phyloP scores from a whole-genome alignment of 2,113 vertebrate species.

The Upupa epops region DNA sequence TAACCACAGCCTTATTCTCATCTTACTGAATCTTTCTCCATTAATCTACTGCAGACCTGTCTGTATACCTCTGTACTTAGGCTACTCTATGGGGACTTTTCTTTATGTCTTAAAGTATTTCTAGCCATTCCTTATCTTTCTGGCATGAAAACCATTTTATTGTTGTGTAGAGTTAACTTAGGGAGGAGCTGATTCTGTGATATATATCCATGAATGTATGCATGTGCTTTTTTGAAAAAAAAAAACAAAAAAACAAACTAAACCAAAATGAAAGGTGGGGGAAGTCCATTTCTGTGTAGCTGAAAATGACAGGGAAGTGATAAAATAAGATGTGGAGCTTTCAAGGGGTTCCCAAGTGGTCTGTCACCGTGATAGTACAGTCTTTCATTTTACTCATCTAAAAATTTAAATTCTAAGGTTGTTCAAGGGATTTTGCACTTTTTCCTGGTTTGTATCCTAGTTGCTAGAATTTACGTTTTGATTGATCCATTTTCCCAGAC shows the following conservation, averaged over 20 bases:
- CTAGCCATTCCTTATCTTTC: neutral
- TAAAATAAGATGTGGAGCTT: neutral
- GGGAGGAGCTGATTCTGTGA: neutral
- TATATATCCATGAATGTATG: neutral
- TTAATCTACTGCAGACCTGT: neutral
- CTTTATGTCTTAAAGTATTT: neutral
- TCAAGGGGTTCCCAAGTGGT: neutral
- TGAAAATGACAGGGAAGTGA: neutral
- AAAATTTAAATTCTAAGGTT: neutral
- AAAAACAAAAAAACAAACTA: no score
- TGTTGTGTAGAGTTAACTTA: neutral
- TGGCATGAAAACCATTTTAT: neutral
- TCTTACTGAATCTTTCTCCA: neutral
- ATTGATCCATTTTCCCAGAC: neutral
- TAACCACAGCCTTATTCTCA: neutral
- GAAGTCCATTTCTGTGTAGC: neutral
- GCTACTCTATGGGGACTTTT: neutral
- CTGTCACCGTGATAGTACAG: neutral
- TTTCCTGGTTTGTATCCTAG: neutral
- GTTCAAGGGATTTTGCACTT: neutral
- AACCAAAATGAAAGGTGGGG: neutral
- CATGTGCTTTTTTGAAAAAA: neutral
- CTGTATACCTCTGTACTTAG: neutral
- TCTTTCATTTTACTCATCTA: neutral
- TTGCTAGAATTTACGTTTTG: neutral